Evolutionary conservation across 2,797 vertebrate genomes (phyloP).

Genomic region (Mallotus villosus): DNA sequence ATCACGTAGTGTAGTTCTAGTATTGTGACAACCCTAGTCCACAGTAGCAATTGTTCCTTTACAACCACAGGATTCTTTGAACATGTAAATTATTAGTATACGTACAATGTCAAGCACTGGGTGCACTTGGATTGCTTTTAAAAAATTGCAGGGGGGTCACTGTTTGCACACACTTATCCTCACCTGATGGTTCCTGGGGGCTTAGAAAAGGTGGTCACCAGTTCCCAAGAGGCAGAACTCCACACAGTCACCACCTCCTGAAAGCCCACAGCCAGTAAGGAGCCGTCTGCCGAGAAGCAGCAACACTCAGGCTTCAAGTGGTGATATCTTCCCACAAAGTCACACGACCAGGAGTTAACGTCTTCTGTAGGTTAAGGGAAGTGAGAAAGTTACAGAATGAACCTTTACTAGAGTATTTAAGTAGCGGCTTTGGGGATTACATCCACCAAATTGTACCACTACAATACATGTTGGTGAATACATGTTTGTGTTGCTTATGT

Average conservation of each 20-base stretch:
- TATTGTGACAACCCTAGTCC: too few relatives aligned
- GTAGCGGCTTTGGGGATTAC: neutral
- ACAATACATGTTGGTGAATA: too few relatives aligned
- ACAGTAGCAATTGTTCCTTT: too few relatives aligned
- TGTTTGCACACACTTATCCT: constrained; percentile 9
- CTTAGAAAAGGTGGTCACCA: constrained; percentile 90
- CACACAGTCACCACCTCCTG: constrained; percentile 88
- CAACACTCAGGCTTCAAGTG: constrained; percentile 82
- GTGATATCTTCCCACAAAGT: constrained; percentile 92
- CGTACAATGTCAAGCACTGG: too few relatives aligned
- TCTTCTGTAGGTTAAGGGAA: constrained; percentile 57
- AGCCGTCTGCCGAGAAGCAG: constrained; percentile 92
- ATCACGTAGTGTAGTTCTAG: too few relatives aligned
- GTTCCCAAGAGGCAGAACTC: constrained; percentile 88
- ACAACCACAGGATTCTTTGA: too few relatives aligned
- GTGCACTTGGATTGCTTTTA: too few relatives aligned
- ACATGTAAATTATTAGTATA: too few relatives aligned
- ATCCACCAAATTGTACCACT: neutral
- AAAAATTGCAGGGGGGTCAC: neutral
- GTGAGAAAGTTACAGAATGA: neutral
- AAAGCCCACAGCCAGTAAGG: constrained; percentile 89
- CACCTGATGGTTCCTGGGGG: constrained; percentile 89
- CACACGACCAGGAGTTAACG: constrained; percentile 87
- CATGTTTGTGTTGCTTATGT: too few relatives aligned
- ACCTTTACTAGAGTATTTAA: neutral